Evolutionary conservation across 2,888 invertebrate species (phyloP).

Genomic region (Chrysolina haemoptera): DNA sequence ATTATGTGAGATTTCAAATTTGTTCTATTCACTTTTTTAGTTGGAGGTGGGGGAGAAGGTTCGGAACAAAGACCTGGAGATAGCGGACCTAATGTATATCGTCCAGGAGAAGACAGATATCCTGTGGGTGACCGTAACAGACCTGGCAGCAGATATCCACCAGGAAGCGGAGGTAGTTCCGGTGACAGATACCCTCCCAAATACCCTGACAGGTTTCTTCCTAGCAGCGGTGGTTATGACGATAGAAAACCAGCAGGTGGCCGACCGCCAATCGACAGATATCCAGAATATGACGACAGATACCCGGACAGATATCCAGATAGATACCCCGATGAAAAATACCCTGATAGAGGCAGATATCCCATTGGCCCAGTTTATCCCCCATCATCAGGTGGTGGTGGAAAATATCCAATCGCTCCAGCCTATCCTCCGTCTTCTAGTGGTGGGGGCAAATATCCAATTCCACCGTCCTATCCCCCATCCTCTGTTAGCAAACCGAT

Average conservation of each 20-base stretch:
- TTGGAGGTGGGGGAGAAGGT: conserved; percentile 61
- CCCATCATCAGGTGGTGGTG: conserved; percentile 52
- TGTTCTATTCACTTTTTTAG: conserved; percentile 43
- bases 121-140: conserved; percentile 52
- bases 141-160: conserved; percentile 55
- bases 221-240: conserved; percentile 62
- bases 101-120: conserved; percentile 49
- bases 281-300: conserved; percentile 55
- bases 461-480: conserved; percentile 22
- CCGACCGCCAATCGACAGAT: conserved; percentile 50
- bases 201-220: conserved; percentile 58
- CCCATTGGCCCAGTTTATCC: conserved; percentile 63
- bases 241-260: conserved; percentile 53
- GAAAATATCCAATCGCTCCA: conserved; percentile 61
- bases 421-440: conserved; percentile 44
- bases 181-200: conserved; percentile 54
- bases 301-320: conserved; percentile 35
- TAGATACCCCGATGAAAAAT: conserved; percentile 71
- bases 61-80: conserved; percentile 52
- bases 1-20: too few species aligned
- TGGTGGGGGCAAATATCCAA: conserved; percentile 54
- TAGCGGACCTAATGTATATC: conserved; percentile 42
- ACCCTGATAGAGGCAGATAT: conserved; percentile 60
- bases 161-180: conserved; percentile 50
- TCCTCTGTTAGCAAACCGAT: conserved; percentile 20